Percentiles rank a stretch among this genome's conserved stretches.
Evolutionary conservation across 2,888 invertebrate species (phyloP).

Genomic region (Archips xylosteana): DNA sequence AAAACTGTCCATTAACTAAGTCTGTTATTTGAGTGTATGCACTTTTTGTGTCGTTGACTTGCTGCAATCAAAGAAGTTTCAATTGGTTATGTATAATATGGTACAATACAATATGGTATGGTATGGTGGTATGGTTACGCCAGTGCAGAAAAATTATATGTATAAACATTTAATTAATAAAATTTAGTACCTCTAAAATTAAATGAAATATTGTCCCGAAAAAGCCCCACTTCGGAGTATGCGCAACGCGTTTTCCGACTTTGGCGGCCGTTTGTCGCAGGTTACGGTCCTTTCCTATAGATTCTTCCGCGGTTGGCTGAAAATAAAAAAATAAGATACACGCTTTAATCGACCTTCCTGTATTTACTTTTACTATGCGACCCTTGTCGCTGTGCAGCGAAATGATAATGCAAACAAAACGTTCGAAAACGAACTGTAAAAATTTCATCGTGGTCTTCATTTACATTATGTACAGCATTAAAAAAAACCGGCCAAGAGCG

Average conservation of each 20-base stretch:
- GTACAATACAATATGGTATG: too few relatives aligned
- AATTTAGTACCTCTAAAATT: slow-evolving; percentile 69
- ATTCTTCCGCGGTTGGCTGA: slow-evolving; percentile 72
- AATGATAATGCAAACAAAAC: too few relatives aligned
- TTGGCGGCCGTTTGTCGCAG: slow-evolving; percentile 64
- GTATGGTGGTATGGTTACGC: too few relatives aligned
- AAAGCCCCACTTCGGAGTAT: slow-evolving; percentile 76
- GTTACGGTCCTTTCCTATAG: slow-evolving; percentile 69
- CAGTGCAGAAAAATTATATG: slow-evolving; percentile 20
- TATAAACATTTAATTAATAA: slow-evolving; percentile 4
- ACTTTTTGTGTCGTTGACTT: slow-evolving; percentile 83
- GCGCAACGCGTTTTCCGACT: slow-evolving; percentile 63
- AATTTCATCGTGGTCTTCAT: too few relatives aligned
- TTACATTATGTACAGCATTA: too few relatives aligned
- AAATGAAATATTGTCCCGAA: slow-evolving; percentile 81
- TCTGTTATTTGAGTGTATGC: slow-evolving; percentile 79
- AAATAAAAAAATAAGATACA: slow-evolving; percentile 47
- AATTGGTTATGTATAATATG: neutral
- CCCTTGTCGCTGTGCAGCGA: too few relatives aligned
- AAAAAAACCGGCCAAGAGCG: too few relatives aligned
- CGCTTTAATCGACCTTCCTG: neutral
- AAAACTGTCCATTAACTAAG: slow-evolving; percentile 73
- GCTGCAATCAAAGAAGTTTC: slow-evolving; percentile 62
- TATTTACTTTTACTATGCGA: neutral
- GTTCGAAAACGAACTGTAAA: too few relatives aligned